Evolutionary conservation across 92 coral and sea anemone genomes (phyloP).

Genomic region (Micromussa lordhowensis): DNA sequence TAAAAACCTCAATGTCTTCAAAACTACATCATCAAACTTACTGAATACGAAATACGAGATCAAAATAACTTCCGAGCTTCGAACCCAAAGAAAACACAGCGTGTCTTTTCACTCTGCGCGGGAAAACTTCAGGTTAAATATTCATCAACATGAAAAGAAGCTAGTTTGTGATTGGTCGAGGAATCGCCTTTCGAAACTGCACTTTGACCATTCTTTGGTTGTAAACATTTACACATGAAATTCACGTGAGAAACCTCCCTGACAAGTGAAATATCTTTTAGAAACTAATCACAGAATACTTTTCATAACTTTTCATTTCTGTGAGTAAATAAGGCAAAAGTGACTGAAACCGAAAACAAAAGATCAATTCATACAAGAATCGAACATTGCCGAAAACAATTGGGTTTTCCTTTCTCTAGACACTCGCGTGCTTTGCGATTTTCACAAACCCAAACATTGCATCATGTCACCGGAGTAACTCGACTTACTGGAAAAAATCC

Average conservation of each 20-base stretch:
- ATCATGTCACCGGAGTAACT: conserved; percentile 34
- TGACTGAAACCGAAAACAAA: not conserved
- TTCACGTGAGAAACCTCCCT: conserved; percentile 36
- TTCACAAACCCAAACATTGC: conserved; percentile 16
- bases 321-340: not conserved
- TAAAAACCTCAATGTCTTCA: no score
- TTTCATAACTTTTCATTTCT: not conserved
- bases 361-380: not conserved
- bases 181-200: not conserved
- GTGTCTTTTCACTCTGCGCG: conserved; percentile 19
- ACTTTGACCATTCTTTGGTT: conserved; percentile 6
- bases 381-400: not conserved
- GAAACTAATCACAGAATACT: not conserved
- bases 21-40: not conserved
- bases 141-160: not conserved
- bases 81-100: conserved; percentile 1
- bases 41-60: conserved; percentile 17
- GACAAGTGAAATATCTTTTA: not conserved
- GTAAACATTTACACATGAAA: conserved; percentile 19
- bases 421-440: not conserved
- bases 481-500: conserved; percentile 20
- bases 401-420: not conserved
- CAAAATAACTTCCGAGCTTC: not conserved
- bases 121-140: conserved; percentile 37
- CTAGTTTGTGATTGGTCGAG: conserved; percentile 29